These are phyloP conservation scores for Halcyon badia DNA, from an alignment of 2,797 vertebrate genomes.

Conservation along the genomic window DNA sequence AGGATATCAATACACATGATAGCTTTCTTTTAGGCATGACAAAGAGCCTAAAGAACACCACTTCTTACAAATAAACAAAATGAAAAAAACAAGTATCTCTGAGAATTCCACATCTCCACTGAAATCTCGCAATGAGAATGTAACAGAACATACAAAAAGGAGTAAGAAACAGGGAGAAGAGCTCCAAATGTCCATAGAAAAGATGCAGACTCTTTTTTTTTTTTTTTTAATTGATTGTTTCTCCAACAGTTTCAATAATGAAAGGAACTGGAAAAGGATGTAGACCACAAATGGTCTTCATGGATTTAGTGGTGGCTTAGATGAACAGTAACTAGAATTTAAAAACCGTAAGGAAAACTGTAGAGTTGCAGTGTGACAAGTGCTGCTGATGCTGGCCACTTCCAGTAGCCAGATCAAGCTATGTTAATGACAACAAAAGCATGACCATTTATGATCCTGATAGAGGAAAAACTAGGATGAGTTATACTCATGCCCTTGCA, in stretches of 20 bases:
- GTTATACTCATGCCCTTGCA: slow-evolving; percentile 50
- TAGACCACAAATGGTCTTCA: not conserved
- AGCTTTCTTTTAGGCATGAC: not conserved
- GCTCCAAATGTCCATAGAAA: not conserved
- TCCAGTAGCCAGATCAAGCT: not conserved
- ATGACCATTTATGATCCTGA: slow-evolving; percentile 31
- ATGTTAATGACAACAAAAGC: slow-evolving; percentile 28
- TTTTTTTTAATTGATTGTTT: not conserved
- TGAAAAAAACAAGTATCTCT: not conserved
- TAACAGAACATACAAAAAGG: not conserved
- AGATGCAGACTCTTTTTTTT: not conserved
- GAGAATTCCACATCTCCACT: not conserved
- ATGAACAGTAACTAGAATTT: not conserved
- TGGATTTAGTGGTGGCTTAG: not conserved
- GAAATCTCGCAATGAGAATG: not conserved
- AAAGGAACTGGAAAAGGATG: not conserved
- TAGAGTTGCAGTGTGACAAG: not conserved
- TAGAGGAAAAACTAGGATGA: slow-evolving; percentile 33
- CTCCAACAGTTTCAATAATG: not conserved
- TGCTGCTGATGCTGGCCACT: not conserved
- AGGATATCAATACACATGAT: not conserved
- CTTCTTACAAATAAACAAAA: not conserved
- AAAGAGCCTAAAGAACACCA: not conserved
- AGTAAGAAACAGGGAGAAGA: not conserved
- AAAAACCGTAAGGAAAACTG: not conserved